Base-by-base conservation (phyloP, 2,888 invertebrate species). In the Sarcophaga carnaria region DNA sequence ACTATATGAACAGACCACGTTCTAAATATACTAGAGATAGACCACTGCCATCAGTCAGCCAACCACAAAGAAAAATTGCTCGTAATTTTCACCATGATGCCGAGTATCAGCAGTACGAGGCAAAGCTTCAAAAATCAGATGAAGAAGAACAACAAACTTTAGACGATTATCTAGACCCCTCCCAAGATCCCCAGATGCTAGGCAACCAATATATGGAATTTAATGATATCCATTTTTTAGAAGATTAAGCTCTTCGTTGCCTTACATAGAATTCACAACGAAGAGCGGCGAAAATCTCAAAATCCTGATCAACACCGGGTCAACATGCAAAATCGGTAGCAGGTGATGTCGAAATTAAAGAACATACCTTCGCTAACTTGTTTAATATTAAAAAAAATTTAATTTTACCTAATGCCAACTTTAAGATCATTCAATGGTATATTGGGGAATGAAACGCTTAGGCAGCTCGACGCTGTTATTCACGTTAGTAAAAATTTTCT, bases 371-470 rank as follows among this genome's bases (percentile, higher is more conserved):
- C 49, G 71, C 47, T 59, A 79, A 79, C 14, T 17, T 79, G 22
- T 79, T 79, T 27, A 60, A 63, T 49, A 14, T 64, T 2, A 49
- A 64, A 47, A 64, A 47, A 64, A 64, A 75, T 64, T 1, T 63
- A 63, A 63, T 75, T 75, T 25, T 75, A 62, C 8, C 6, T 70
- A 49, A 62, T 70, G 74, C 67, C 67, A 66, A 20, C 74, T 37
- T 74, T 80, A 74, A 74, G 62, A 64, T 64, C 72, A 4, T 79
- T 79, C 47, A 20, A 79, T 62, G 72, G 80, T 6, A 80, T 80
- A n/a, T 66, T 80, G 27, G 80, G 80, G 14, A 80, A 72, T 20
- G 64, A 71, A 10, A 64, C 80, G 37, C 25, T 80, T 10, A 71
- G 17, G 54, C 22, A 80, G 27, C 25, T 75, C 25, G 64, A 49